phyloP scores from a whole-genome alignment of 1,140 invertebrate species.

The Neotoxoptera formosana region DNA sequence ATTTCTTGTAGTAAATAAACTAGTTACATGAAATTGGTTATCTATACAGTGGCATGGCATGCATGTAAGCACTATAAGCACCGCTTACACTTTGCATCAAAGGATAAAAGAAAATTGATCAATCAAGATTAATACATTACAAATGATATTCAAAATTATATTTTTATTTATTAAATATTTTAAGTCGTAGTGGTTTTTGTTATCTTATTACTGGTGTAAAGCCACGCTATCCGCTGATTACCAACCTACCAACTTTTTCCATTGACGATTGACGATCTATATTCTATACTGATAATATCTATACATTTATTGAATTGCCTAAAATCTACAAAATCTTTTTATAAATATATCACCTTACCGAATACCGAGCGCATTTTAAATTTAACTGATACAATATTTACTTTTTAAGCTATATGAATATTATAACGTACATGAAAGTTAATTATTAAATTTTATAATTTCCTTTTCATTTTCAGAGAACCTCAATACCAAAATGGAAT shows the following conservation, averaged over 20 bases:
- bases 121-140: too few species aligned
- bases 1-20: too few species aligned
- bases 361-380: neutral
- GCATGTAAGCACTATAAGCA: too few species aligned
- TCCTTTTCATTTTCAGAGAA: neutral
- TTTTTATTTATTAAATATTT: too few species aligned
- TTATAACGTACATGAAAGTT: neutral
- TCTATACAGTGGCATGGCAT: neutral
- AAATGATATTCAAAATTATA: too few species aligned
- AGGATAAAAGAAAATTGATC: too few species aligned
- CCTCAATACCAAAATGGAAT: conserved; percentile 27
- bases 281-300: neutral
- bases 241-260: too few species aligned
- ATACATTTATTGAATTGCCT: neutral
- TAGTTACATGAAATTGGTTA: neutral
- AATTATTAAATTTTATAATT: neutral
- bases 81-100: too few species aligned
- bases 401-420: neutral
- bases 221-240: too few species aligned
- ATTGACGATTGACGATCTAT: too few species aligned
- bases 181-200: too few species aligned
- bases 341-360: neutral
- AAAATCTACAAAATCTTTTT: neutral
- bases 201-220: too few species aligned
- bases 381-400: neutral